A percentile compares a stretch with the other conserved stretches of the same genome.
phyloP scores from a whole-genome alignment of 1,140 invertebrate species.

The Branchinecta lindahli region DNA sequence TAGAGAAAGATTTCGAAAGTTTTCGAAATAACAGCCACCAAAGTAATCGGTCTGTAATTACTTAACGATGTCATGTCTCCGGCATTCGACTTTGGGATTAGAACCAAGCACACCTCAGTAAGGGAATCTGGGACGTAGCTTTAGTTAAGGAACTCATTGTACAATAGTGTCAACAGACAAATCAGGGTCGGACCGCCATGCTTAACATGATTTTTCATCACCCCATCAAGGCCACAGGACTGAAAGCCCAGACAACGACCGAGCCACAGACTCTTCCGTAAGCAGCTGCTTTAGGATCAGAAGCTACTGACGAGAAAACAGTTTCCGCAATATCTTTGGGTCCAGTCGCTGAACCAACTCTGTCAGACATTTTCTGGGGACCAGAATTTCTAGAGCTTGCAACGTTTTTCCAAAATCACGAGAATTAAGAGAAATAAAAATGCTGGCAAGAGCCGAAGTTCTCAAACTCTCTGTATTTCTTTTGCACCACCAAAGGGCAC shows the following conservation, averaged over 20 bases:
- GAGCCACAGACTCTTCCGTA: not conserved
- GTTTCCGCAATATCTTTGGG: conserved; percentile 1
- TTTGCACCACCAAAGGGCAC: conserved; percentile 7
- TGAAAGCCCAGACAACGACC: conserved; percentile 4
- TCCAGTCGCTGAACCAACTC: conserved; percentile 4
- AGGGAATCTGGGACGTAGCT: conserved; percentile 4
- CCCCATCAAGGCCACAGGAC: not conserved
- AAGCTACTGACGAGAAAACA: conserved; percentile 8
- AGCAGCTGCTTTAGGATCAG: conserved; percentile 4
- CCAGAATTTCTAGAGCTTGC: not conserved
- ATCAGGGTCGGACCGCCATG: not conserved
- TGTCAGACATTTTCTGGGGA: too few species aligned
- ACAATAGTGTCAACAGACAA: conserved; percentile 5
- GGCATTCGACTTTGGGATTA: too few species aligned
- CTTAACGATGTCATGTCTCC: too few species aligned
- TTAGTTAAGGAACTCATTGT: not conserved
- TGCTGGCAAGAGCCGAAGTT: not conserved
- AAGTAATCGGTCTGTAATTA: too few species aligned
- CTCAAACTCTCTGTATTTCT: conserved; percentile 5
- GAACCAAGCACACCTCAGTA: conserved; percentile 1
- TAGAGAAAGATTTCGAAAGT: not conserved
- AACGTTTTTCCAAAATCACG: conserved; percentile 6
- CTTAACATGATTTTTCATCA: not conserved
- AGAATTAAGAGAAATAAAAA: not conserved
- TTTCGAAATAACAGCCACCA: conserved; percentile 8